These are phyloP conservation scores for Albula goreensis DNA, from an alignment of 2,113 vertebrate species.

Conservation along the genomic window DNA sequence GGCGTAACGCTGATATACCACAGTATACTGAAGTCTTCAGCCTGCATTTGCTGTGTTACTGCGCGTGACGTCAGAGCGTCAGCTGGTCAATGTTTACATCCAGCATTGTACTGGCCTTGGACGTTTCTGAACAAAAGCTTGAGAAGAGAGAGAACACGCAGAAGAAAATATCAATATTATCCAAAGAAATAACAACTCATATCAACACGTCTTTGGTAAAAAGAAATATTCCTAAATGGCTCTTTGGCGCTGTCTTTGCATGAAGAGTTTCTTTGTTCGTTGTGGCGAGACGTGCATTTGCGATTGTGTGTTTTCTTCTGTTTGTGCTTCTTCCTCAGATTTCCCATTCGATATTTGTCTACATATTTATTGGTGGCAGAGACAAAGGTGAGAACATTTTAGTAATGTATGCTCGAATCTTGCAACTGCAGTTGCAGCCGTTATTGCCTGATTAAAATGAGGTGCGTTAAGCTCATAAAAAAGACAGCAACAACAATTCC, in stretches of 20 bases:
- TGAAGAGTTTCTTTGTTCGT: neutral
- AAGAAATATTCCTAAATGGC: neutral
- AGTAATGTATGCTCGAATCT: neutral
- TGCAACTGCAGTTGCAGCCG: neutral
- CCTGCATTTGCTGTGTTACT: slow-evolving; percentile 34
- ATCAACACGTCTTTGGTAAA: slow-evolving; percentile 13
- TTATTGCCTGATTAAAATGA: neutral
- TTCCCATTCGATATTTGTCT: slow-evolving; percentile 11
- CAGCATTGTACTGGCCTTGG: slow-evolving; percentile 40
- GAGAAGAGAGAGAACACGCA: neutral
- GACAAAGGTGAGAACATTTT: slow-evolving; percentile 16
- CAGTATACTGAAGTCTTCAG: neutral
- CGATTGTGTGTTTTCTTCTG: neutral
- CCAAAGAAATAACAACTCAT: slow-evolving; percentile 33
- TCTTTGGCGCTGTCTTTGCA: neutral
- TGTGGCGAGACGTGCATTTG: slow-evolving; percentile 10
- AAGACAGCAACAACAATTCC: neutral
- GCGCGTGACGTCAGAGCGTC: slow-evolving; percentile 71
- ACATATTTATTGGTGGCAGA: neutral
- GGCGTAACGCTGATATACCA: neutral
- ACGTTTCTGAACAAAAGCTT: slow-evolving; percentile 26
- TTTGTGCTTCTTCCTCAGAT: slow-evolving; percentile 12
- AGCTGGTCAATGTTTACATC: slow-evolving; percentile 77
- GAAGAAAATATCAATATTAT: neutral
- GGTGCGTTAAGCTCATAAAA: neutral